These are phyloP conservation scores for Microhierax caerulescens DNA, from an alignment of 2,797 vertebrate genomes.

Conservation along the genomic window DNA sequence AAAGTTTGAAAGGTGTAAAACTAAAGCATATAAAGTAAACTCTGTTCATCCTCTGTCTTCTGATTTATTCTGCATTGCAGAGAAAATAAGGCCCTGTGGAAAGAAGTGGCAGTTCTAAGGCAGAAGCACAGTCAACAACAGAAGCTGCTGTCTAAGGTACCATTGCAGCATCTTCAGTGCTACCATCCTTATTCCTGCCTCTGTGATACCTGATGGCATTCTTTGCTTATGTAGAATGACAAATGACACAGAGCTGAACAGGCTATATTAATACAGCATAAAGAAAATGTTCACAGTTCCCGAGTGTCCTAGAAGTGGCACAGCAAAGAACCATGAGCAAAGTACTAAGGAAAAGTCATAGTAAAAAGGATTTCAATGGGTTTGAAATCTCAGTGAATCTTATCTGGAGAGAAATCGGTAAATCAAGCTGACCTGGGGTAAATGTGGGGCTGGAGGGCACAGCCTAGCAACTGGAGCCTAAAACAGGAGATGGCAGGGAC, in stretches of 20 bases:
- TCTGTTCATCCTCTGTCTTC: slow-evolving; percentile 52
- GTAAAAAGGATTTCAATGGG: background rate
- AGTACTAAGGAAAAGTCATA: slow-evolving; percentile 4
- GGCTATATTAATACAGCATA: slow-evolving; percentile 28
- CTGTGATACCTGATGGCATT: slow-evolving; percentile 33
- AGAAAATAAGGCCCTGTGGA: slow-evolving; percentile 70
- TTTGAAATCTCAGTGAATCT: background rate
- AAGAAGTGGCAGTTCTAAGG: slow-evolving; percentile 71
- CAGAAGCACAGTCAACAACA: slow-evolving; percentile 75
- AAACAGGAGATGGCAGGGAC: background rate
- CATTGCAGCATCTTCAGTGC: slow-evolving; percentile 46
- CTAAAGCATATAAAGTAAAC: slow-evolving; percentile 49
- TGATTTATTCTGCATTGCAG: slow-evolving; percentile 67
- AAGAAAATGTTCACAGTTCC: slow-evolving; percentile 38
- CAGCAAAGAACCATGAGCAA: background rate
- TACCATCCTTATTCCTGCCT: slow-evolving; percentile 54
- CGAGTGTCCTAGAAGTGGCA: slow-evolving; percentile 37
- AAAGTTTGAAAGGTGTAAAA: slow-evolving; percentile 43
- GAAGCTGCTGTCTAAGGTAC: slow-evolving; percentile 76
- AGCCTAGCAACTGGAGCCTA: background rate
- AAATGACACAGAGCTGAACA: slow-evolving; percentile 55
- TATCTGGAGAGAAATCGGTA: background rate
- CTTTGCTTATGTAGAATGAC: slow-evolving; percentile 50
- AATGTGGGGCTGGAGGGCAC: background rate
- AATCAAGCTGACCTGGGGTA: background rate